These are phyloP conservation scores for Moxostoma hubbsi DNA, from an alignment of 2,797 vertebrate species.

Conservation along the genomic window DNA sequence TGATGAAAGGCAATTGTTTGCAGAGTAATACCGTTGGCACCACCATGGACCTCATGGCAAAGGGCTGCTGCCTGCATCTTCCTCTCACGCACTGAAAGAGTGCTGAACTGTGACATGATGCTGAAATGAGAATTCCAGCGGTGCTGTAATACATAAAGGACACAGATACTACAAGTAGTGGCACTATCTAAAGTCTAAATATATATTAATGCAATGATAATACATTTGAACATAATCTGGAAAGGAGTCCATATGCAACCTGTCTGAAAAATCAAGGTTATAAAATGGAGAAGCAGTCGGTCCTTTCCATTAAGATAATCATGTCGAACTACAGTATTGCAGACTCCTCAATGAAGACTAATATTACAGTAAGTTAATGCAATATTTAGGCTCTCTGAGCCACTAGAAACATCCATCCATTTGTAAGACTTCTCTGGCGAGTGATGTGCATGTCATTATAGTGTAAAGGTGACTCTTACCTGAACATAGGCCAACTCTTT, in stretches of 20 bases:
- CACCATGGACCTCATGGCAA: slow-evolving; percentile 88
- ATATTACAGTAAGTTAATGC: not conserved
- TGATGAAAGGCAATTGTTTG: not conserved
- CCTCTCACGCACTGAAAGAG: slow-evolving; percentile 85
- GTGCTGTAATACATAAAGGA: slow-evolving; percentile 74
- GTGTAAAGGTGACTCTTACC: slow-evolving; percentile 41
- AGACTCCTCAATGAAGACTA: too few relatives aligned
- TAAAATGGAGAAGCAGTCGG: too few relatives aligned
- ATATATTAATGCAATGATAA: not conserved
- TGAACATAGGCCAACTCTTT: slow-evolving; percentile 41
- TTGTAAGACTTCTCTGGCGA: not conserved
- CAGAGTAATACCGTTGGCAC: slow-evolving; percentile 80
- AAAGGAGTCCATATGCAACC: not conserved
- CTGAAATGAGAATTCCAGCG: slow-evolving; percentile 55
- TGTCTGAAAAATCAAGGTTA: not conserved
- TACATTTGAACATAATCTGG: not conserved
- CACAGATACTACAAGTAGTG: slow-evolving; percentile 58
- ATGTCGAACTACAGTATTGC: too few relatives aligned
- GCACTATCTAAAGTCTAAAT: not conserved
- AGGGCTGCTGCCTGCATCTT: slow-evolving; percentile 89
- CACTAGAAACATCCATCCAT: not conserved
- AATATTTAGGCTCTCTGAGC: not conserved
- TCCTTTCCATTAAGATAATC: too few relatives aligned
- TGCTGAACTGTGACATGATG: slow-evolving; percentile 87
- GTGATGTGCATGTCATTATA: slow-evolving; percentile 28